phyloP scores from a whole-genome alignment of 2,797 vertebrate genomes.

The Crocodylus rhombifer region DNA sequence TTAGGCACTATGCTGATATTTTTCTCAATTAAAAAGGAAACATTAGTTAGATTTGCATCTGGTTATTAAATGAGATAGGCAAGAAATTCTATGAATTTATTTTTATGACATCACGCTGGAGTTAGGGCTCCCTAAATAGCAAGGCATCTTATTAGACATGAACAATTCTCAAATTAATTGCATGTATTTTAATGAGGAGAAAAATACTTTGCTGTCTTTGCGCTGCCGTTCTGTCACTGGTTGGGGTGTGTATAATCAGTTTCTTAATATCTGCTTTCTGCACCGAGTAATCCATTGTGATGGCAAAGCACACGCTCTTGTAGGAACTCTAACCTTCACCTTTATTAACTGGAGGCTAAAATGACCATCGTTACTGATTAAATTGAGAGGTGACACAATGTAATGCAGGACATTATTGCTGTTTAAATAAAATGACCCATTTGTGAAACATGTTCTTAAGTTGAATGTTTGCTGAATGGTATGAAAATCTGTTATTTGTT shows the following conservation, averaged over 20 bases:
- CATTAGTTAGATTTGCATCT: slow-evolving; percentile 66
- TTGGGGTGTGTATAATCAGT: slow-evolving; percentile 34
- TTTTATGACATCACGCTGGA: slow-evolving; percentile 55
- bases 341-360: neutral
- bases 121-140: slow-evolving; percentile 51
- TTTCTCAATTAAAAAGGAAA: slow-evolving; percentile 56
- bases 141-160: slow-evolving; percentile 47
- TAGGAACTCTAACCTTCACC: neutral
- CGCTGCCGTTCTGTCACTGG: neutral
- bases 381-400: neutral
- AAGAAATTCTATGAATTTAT: slow-evolving; percentile 51
- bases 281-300: neutral
- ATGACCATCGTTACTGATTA: neutral
- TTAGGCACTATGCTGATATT: slow-evolving; percentile 38
- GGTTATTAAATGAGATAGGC: slow-evolving; percentile 44
- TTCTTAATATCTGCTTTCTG: slow-evolving; percentile 25
- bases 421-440: neutral
- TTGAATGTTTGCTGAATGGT: neutral
- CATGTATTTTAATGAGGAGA: slow-evolving; percentile 47
- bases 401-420: neutral
- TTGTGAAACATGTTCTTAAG: neutral
- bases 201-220: slow-evolving; percentile 23
- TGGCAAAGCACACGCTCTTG: neutral
- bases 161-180: slow-evolving; percentile 57
- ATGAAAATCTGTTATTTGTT: neutral